Conservation (phyloP, 2,113 vertebrate genomes). For the Elephantulus edwardii region DNA sequence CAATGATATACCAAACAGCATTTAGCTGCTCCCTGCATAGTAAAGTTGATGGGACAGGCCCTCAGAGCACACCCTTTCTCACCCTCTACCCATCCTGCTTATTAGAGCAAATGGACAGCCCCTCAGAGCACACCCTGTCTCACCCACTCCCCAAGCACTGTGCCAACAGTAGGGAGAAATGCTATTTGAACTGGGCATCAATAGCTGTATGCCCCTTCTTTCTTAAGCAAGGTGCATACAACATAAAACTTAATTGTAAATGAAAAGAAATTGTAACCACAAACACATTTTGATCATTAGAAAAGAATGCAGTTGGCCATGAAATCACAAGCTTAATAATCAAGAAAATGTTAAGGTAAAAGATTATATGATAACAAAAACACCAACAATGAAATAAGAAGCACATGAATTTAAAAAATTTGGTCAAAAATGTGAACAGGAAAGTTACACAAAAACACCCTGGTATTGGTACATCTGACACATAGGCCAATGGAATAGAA, state of each 20-base stretch:
- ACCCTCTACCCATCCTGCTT: neutral
- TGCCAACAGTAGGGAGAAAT: neutral
- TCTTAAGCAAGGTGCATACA: slow-evolving; percentile 23
- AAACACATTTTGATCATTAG: slow-evolving; percentile 27
- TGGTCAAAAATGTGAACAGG: neutral
- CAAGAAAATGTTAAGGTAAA: slow-evolving; percentile 12
- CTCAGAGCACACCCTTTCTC: neutral
- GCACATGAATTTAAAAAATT: neutral
- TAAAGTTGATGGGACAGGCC: neutral
- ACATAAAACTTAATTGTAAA: slow-evolving; percentile 46
- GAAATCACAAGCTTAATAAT: slow-evolving; percentile 26
- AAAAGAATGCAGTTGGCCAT: slow-evolving; percentile 26
- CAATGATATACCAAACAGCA: neutral
- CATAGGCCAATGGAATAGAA: too few relatives aligned
- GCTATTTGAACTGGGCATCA: neutral
- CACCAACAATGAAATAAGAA: neutral
- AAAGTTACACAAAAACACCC: neutral
- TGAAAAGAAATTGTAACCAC: slow-evolving; percentile 48
- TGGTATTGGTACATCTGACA: too few relatives aligned
- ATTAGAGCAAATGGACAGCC: neutral
- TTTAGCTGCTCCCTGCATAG: neutral
- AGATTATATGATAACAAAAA: neutral
- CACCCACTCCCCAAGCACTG: neutral
- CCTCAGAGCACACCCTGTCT: neutral
- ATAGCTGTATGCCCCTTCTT: neutral